Base-by-base conservation (phyloP, 2,888 invertebrate genomes). In the Sinohyriopsis cumingii region DNA sequence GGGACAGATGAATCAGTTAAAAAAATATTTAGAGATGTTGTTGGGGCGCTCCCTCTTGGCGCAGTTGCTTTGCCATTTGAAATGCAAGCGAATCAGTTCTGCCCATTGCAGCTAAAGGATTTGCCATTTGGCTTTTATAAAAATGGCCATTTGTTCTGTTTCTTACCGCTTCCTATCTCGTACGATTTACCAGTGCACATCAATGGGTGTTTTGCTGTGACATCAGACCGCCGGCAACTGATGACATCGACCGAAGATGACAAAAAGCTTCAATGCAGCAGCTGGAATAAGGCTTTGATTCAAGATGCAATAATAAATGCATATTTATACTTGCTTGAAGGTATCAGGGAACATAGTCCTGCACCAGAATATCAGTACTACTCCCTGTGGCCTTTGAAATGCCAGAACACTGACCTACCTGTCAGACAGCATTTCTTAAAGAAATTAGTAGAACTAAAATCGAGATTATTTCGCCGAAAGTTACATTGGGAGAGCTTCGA, bases 151-250 rank as follows among this genome's bases (percentile, higher is more conserved):
- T 59, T 78, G 20, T 80, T 75, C 68, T 78, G 76, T 45, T 79
- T 71, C 59, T 69, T 78, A 9, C 88, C 88, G 2, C 75, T 87
- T 18, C 84, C 87, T 22, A 74, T 84, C 12, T 68, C 65, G 25
- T 78, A 76, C 22, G 75, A 73, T 7, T 76, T 88, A 20, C 84
- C 86, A 19, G 77, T 86, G 22, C 86, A 86, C 64, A 68, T 88
- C 24, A 88, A 87, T 67, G 87, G 81, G 1, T 75, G 82, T 6
- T 88, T 88, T 77, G 78, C 85, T 18, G 74, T 87, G 15, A 80
- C 80, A 12, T 79, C 84, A n/a, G 81, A 84, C 56, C 69, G 88
- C 25, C 68, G 82, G 12, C 77, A 81, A 55, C 76, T 88, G 22
- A 64, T 69, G 15, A 75, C 72, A 33, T 67, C 64, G 55, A 81